A percentile compares a stretch with the other conserved stretches of the same genome.
Evolutionary conservation across 2,888 invertebrate species (phyloP).

Genomic region (Caenorhabditis macrosperma): DNA sequence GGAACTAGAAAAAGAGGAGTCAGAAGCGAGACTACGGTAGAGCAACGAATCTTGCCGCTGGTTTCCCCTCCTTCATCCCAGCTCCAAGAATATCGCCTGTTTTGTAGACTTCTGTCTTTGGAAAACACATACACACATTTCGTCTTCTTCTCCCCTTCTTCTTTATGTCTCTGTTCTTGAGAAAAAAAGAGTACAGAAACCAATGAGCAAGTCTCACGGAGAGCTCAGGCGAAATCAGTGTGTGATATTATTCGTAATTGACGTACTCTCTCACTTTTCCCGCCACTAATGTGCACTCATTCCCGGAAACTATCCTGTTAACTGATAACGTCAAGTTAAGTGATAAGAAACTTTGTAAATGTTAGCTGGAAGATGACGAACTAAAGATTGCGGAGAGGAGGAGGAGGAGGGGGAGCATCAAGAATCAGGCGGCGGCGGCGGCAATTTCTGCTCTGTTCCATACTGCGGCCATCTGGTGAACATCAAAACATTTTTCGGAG

Average conservation of each 20-base stretch:
- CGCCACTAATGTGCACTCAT: not conserved
- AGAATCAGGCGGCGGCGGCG: not conserved
- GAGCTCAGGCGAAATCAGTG: conserved; percentile 1
- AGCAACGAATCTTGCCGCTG: too few species aligned
- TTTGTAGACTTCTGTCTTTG: too few species aligned
- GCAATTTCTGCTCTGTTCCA: not conserved
- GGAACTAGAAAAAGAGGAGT: not conserved
- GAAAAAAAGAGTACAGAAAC: conserved; percentile 17
- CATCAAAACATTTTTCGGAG: not conserved
- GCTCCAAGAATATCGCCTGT: too few species aligned
- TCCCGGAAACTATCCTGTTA: conserved; percentile 34
- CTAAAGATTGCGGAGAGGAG: conserved; percentile 3
- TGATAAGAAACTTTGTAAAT: conserved; percentile 32
- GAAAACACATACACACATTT: too few species aligned
- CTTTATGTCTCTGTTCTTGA: too few species aligned
- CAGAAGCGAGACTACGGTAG: too few species aligned
- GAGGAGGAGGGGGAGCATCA: not conserved
- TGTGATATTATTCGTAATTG: conserved; percentile 10
- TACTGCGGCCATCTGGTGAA: not conserved
- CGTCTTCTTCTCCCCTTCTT: too few species aligned
- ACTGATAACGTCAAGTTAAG: conserved; percentile 18
- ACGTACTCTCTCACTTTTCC: conserved; percentile 1
- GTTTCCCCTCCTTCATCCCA: too few species aligned
- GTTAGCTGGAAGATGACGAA: not conserved
- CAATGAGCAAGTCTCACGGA: not conserved